A percentile compares a stretch with the other conserved stretches of the same genome.
Conservation (phyloP, 2,888 invertebrate genomes). For the Chrysolina haemoptera region DNA sequence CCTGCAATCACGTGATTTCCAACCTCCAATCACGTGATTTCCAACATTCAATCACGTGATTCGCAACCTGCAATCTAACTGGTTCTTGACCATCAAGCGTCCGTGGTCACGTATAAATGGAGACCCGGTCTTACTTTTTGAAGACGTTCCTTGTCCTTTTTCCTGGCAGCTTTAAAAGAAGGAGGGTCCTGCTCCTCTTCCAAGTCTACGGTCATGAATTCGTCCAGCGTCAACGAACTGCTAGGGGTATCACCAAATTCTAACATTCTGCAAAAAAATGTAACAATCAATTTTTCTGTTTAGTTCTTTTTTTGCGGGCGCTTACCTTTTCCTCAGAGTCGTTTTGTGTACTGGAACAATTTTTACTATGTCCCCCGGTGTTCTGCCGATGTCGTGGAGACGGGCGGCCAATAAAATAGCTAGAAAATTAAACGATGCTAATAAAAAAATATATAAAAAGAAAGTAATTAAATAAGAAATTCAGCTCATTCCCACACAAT, state of each 20-base stretch:
- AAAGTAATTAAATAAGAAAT: too few relatives aligned
- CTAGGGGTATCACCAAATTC: slow-evolving; percentile 99
- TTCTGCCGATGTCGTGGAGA: slow-evolving; percentile 91
- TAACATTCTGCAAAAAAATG: slow-evolving; percentile 75
- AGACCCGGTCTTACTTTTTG: slow-evolving; percentile 75
- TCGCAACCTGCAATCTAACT: too few relatives aligned
- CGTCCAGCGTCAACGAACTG: slow-evolving; percentile 93
- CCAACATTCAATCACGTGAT: too few relatives aligned
- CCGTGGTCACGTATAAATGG: too few relatives aligned
- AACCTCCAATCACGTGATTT: too few relatives aligned
- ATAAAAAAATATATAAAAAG: too few relatives aligned
- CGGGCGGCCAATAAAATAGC: slow-evolving; percentile 95
- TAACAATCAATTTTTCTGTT: not conserved
- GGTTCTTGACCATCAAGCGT: too few relatives aligned
- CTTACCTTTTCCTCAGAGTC: slow-evolving; percentile 87
- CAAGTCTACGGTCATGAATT: slow-evolving; percentile 96
- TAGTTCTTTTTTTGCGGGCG: too few relatives aligned
- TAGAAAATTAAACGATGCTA: slow-evolving; percentile 64
- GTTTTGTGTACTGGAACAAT: slow-evolving; percentile 97
- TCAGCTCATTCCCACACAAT: too few relatives aligned
- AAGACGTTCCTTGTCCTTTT: slow-evolving; percentile 88
- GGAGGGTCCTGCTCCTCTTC: slow-evolving; percentile 98
- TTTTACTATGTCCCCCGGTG: slow-evolving; percentile 89
- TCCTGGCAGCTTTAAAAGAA: slow-evolving; percentile 91
- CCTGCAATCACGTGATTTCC: too few relatives aligned